Base-by-base conservation (phyloP, 2,888 invertebrate species). In the Sicus ferrugineus region DNA sequence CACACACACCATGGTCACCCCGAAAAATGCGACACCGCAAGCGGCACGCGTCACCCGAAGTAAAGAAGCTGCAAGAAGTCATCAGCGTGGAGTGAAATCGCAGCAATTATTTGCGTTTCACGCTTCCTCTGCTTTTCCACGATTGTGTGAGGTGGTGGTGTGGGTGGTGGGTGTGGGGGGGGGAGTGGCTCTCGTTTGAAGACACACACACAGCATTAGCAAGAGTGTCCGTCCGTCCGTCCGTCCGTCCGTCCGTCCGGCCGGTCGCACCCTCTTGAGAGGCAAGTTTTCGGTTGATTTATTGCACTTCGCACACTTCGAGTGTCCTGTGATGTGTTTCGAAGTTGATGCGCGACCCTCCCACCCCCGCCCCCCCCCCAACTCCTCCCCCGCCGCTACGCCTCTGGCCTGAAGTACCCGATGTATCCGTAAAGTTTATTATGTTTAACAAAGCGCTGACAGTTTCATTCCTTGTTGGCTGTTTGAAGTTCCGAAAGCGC, bases 361-460 rank as follows among this genome's bases (percentile, higher is more conserved):
- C n/a, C n/a, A n/a, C n/a, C n/a, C n/a, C n/a, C n/a, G n/a, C n/a
- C n/a, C n/a, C n/a, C n/a, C n/a, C n/a, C n/a, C n/a, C n/a, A n/a
- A n/a, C n/a, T 34, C 9, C 34, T 34, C 14, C 14, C 23, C 23
- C 11, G 52, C 26, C 52, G 14, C 23, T 23, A 26, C n/a, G n/a
- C 14, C 21, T 52, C 3, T 52, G 52, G 52, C 52, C 34, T 14
- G n/a, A n/a, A 34, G 34, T 34, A 7, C 9, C 9, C 34, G 34
- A 34, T n/a, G n/a, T n/a, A n/a, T n/a, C 52, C 23, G 31, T 6
- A 30, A 19, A 59, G 7, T 11, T 31, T 28, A 59, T 59, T 59
- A 59, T 31, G 19, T 31, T 59, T 59, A 59, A 59, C 31, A n/a
- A 34, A 59, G 34, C 31, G 23, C 21, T 52, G 52, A 52, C 19